Evolutionary conservation across 2,797 vertebrate species (phyloP), one percentile per base, ranked within the genome.

Genomic region (Hozukius guyotensis): DNA sequence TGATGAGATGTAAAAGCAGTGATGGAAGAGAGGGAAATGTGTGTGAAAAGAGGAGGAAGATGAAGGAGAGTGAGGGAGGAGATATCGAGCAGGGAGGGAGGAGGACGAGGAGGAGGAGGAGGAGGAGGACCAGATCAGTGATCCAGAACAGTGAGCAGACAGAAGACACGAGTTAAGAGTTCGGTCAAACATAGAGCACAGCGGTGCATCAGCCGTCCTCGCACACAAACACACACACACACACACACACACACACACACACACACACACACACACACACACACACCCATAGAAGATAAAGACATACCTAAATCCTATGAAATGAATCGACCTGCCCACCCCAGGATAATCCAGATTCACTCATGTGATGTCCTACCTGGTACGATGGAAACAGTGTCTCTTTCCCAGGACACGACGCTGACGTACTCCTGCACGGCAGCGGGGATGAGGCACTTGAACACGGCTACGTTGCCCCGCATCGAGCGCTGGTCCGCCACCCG

Each of bases 361-460:
- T 69, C 36, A 11, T 52, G 53, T 62, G 65, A 53, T 12, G 20
- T 79, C 91, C 94, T 98, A 99, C 98, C 98, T 97, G 98, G 97
- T 93, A 96, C 92, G 90, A 99, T 99, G 94, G 99, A 98, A 80
- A 99, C 97, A 0, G 98, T 99, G 96, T 99, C 99, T 94, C 97
- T 98, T 93, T 99, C 99, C 99, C 99, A 99, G 95, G 99, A 99
- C 90, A 99, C 97, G 20, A 99, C 99, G 11, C 97, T 99, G 95
- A 99, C 97, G 0, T 99, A 99, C 96, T 99, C 98, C 97, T 99
- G 98, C 96, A 99, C 97, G 68, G 97, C 98, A 20, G 97, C 96
- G 76, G 98, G 98, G 95, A 99, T 99, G 97, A 99, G 98, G 98
- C 98, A 99, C 98, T 99, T 99, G 96, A 99, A 99, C 89, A 99